Base-by-base conservation (phyloP, 2,113 vertebrate species). In the Hirundichthys speculiger region DNA sequence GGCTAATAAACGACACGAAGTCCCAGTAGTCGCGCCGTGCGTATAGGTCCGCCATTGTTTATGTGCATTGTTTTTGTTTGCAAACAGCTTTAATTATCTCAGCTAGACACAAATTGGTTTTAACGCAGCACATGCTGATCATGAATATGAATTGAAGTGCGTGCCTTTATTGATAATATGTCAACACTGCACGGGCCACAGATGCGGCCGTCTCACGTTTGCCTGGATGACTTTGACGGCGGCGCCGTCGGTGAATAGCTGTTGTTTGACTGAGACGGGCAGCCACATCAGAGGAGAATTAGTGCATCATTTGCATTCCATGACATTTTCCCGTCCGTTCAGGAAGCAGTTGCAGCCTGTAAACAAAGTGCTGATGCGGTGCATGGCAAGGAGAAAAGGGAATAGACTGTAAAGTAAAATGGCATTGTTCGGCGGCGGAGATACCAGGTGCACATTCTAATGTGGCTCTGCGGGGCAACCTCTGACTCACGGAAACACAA, bases 281-380 rank as follows among this genome's bases (percentile, higher is more conserved):
- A 64, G 66, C 20, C 58, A 54, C 64, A 77, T 87, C 84, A 64
- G 62, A 75, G 75, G 77, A 77, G 77, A 77, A 75, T 85, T 85
- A 88, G 66, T 27, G 21, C 49, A 19, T 56, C 59, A 91, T 91
- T 91, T 90, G 89, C 78, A 92, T 92, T 86, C 86, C 43, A 34
- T 91, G 89, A 92, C 89, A 92, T 92, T 92, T 91, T 78, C 75
- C 63, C 73, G 56, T 85, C 82, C 59, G 53, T 73, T 70, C 69
- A 75, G 64, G 62, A 87, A 83, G 78, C 79, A 60, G 50, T 55
- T 61, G 80, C 60, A 61, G 80, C 64, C 74, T 88, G 86, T 88
- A 89, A 90, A 91, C 86, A 90, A 82, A 86, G 80, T 76, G 55
- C 55, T 59, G 80, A 60, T 56, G 78, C 8, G 43, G 54, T 25